A percentile compares a stretch with the other conserved stretches of the same genome.
phyloP scores from a whole-genome alignment of 2,113 vertebrate species.

The Lagenorhynchus albirostris region DNA sequence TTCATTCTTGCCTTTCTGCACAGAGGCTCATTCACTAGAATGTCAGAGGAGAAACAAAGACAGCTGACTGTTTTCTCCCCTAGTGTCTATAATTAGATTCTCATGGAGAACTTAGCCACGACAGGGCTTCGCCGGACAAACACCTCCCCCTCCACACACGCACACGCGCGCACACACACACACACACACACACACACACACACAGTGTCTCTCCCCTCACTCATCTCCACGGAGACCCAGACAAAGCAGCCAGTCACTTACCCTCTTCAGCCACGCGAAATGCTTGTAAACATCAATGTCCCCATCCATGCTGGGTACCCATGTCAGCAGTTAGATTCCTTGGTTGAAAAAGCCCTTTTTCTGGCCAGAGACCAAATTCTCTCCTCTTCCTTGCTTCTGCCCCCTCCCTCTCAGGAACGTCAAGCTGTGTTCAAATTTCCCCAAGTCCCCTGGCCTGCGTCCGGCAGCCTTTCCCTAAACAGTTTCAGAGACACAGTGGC shows the following conservation, averaged over 20 bases:
- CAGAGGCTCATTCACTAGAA: constrained; percentile 62
- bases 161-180: not conserved
- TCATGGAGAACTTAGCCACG: constrained; percentile 66
- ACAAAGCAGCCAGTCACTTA: constrained; percentile 84
- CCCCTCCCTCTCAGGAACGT: constrained; percentile 63
- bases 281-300: constrained; percentile 98
- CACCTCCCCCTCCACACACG: not conserved
- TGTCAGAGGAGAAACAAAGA: constrained; percentile 81
- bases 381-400: constrained; percentile 69
- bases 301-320: constrained; percentile 96
- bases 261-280: constrained; percentile 97
- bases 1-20: constrained; percentile 54
- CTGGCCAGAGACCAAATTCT: constrained; percentile 73
- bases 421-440: constrained; percentile 73
- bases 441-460: constrained; percentile 64
- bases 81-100: constrained; percentile 75
- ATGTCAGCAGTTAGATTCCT: constrained; percentile 87
- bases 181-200: not conserved
- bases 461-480: constrained; percentile 75
- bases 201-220: constrained; percentile 26
- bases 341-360: constrained; percentile 75
- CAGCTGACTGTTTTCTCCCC: constrained; percentile 73
- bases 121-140: constrained; percentile 45
- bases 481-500: constrained; percentile 71
- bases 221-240: constrained; percentile 55